A percentile compares a stretch with the other conserved stretches of the same genome.
phyloP scores from a whole-genome alignment of 2,888 invertebrate species.

The Chrysolina haemoptera region DNA sequence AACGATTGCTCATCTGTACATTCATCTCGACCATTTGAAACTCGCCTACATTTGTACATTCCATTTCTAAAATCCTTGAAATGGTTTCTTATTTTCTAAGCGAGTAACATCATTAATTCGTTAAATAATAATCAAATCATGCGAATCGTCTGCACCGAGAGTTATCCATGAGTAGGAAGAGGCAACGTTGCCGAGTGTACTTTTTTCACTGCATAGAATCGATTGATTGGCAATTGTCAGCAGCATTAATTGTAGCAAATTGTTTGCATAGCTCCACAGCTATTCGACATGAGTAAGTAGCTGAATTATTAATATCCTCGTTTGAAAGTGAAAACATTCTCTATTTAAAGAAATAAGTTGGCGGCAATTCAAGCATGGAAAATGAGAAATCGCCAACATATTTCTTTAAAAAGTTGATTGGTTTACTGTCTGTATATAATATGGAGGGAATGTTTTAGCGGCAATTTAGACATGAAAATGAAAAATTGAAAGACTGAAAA shows the following conservation, averaged over 20 bases:
- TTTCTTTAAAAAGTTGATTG: background rate
- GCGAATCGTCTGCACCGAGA: conserved; percentile 30
- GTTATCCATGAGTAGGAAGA: conserved; percentile 23
- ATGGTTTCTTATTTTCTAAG: conserved; percentile 39
- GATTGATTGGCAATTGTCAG: too few relatives aligned
- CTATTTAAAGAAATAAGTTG: too few relatives aligned
- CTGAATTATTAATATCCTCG: too few relatives aligned
- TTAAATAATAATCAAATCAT: conserved; percentile 41
- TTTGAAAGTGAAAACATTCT: too few relatives aligned
- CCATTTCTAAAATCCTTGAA: conserved; percentile 42
- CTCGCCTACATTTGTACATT: conserved; percentile 42
- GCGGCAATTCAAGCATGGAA: too few relatives aligned
- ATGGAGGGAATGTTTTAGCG: too few relatives aligned
- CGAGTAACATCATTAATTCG: conserved; percentile 41
- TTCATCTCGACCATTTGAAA: conserved; percentile 17
- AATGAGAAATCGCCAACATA: background rate
- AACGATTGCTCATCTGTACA: background rate
- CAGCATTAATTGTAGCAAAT: too few relatives aligned
- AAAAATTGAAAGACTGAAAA: too few relatives aligned
- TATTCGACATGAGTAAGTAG: too few relatives aligned
- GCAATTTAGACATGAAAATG: too few relatives aligned
- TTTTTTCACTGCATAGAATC: background rate
- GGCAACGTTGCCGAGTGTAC: conserved; percentile 10
- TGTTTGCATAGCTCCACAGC: too few relatives aligned
- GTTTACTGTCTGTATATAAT: too few relatives aligned